Evolutionary conservation across 2,888 invertebrate species (phyloP), one percentile per base, ranked within the genome.

Genomic region (Eupithecia centaureata): DNA sequence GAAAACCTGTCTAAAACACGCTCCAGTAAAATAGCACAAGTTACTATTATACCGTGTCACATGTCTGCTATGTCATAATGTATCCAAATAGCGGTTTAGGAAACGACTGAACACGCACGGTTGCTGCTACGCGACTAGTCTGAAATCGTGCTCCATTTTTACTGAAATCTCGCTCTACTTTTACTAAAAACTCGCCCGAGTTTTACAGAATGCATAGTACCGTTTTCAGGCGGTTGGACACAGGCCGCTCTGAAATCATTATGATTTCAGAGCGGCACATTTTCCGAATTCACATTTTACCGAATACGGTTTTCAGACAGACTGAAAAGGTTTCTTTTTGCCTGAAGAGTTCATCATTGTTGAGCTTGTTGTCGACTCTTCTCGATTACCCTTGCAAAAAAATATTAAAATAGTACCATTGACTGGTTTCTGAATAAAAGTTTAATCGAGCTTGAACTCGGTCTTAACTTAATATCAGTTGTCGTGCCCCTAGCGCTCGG

Each of bases 101-200:
- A 61, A 52, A 56, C 56, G 56, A 22, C 47, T 8, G 51, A 61
- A 47, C 22, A 42, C 25, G 61, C 61, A 51, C 51, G 61, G 51
- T 30, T 61, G 56, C 32, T 61, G 56, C 32, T 30, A 32, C 54
- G 28, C 56, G 30, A 18, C 30, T 5, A 25, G n/a, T 15, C 56
- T 30, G 15, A 30, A n/a, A 3, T 22, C 25, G 13, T 27, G 25
- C 56, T 8, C 22, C 56, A 28, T n/a, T 42, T 42, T 42, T 42
- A 28, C 56, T n/a, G 54, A 54, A 54, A 54, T 54, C 35, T 58
- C 22, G 56, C 56, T 56, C 28, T 10, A 32, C 28, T 56, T 54
- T 56, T 42, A 28, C 56, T n/a, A 28, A 54, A 54, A 54, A 28
- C 35, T 58, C 22, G 56, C 56, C 30, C 28, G 3, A 32, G n/a